A percentile compares a stretch with the other conserved stretches of the same genome.
These are phyloP conservation scores for Peromyscus attwateri DNA, from an alignment of 2,797 vertebrate species.

Conservation along the genomic window DNA sequence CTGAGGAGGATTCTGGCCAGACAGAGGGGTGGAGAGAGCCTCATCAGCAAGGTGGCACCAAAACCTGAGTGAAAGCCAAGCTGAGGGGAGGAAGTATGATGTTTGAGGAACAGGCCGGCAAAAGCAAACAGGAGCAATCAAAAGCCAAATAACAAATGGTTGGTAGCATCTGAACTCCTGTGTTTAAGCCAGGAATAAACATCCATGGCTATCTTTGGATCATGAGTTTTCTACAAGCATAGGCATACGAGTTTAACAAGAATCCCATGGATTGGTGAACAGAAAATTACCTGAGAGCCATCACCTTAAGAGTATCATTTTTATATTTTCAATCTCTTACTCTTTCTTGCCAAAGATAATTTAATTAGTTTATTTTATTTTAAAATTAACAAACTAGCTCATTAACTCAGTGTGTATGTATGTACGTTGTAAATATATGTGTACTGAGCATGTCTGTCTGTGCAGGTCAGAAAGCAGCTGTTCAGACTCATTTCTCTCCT, in stretches of 20 bases:
- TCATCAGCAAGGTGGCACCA: neutral
- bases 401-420: neutral
- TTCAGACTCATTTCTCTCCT: neutral
- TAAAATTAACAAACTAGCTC: neutral
- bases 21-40: neutral
- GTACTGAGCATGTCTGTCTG: neutral
- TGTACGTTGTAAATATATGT: neutral
- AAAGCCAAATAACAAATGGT: neutral
- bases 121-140: constrained; percentile 50
- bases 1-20: accelerated
- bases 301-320: neutral
- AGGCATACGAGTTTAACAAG: neutral
- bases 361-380: neutral
- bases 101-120: constrained; percentile 27
- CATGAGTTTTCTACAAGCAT: neutral
- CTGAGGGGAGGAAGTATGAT: constrained; percentile 55
- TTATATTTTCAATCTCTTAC: neutral
- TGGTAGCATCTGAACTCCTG: neutral
- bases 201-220: constrained; percentile 48
- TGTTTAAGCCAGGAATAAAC: constrained; percentile 59
- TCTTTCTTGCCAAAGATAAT: neutral
- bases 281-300: neutral
- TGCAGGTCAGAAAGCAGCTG: neutral
- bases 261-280: constrained; percentile 6
- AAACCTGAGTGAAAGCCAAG: neutral